Conservation (phyloP, 2,113 vertebrate species). For the Oreocharis arfaki region DNA sequence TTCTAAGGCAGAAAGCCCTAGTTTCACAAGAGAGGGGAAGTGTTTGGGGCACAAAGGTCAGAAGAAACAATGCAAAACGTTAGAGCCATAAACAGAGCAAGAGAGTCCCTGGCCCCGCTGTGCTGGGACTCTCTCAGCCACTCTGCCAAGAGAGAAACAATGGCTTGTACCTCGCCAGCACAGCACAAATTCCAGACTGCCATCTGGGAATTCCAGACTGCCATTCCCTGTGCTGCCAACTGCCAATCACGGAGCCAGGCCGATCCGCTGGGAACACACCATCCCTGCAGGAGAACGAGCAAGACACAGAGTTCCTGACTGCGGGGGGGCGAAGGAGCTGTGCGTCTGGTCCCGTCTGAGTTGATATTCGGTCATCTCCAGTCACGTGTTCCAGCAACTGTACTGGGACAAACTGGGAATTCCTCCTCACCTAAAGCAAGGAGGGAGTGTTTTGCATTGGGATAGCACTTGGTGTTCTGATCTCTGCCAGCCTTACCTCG, state of each 20-base stretch:
- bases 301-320: rapidly evolving
- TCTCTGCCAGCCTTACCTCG: not conserved
- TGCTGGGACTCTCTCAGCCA: not conserved
- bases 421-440: not conserved
- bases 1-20: not conserved
- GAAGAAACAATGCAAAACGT: constrained; percentile 5
- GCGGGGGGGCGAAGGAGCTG: rapidly evolving
- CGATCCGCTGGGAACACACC: not conserved
- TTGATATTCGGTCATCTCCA: not conserved
- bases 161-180: not conserved
- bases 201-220: constrained; percentile 22
- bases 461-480: not conserved
- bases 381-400: rapidly evolving
- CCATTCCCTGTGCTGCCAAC: not conserved
- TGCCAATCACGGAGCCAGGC: not conserved
- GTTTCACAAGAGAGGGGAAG: not conserved
- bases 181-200: not conserved
- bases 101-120: not conserved
- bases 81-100: not conserved
- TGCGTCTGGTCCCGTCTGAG: rapidly evolving
- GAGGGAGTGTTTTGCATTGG: not conserved
- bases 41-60: not conserved
- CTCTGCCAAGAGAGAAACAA: constrained; percentile 2
- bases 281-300: rapidly evolving
- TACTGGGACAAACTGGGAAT: not conserved